Evolutionary conservation across 1,140 invertebrate species (phyloP).

Genomic region (Onthophagus taurus): DNA sequence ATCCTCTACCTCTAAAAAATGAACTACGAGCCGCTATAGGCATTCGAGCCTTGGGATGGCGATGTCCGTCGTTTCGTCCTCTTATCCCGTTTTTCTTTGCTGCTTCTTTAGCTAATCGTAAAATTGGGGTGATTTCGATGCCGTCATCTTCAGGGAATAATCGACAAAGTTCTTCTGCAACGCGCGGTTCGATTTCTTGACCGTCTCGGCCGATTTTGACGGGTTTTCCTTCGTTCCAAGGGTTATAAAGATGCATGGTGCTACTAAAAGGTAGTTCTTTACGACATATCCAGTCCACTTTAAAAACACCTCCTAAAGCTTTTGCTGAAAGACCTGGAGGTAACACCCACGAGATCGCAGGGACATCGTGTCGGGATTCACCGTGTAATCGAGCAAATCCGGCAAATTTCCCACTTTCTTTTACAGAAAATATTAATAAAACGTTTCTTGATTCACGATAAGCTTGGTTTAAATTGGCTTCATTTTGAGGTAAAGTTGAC

Average conservation of each 20-base stretch:
- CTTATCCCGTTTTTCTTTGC: constrained; percentile 51
- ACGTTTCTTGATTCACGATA: constrained; percentile 89
- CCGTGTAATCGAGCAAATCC: constrained; percentile 84
- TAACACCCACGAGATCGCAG: constrained; percentile 88
- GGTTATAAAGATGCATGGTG: constrained; percentile 90
- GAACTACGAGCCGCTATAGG: constrained; percentile 35
- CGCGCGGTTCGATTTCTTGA: constrained; percentile 92
- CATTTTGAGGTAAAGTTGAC: constrained; percentile 96
- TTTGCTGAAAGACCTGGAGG: constrained; percentile 89
- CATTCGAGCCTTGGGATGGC: constrained; percentile 41
- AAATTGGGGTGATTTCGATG: constrained; percentile 83
- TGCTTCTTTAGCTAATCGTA: constrained; percentile 80
- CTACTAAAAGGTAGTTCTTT: constrained; percentile 89
- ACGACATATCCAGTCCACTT: constrained; percentile 93
- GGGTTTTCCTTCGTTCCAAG: constrained; percentile 97
- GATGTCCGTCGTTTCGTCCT: constrained; percentile 42
- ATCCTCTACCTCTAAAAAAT: constrained; percentile 37
- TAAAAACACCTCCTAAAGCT: constrained; percentile 90
- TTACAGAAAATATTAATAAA: constrained; percentile 92
- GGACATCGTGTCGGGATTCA: constrained; percentile 80
- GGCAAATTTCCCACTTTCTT: constrained; percentile 90
- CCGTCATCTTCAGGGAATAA: constrained; percentile 90
- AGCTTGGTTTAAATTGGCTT: constrained; percentile 91
- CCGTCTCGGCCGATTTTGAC: constrained; percentile 98
- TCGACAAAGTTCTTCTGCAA: constrained; percentile 89